phyloP scores from a whole-genome alignment of 1,140 invertebrate genomes.

The Heliconius melpomene region DNA sequence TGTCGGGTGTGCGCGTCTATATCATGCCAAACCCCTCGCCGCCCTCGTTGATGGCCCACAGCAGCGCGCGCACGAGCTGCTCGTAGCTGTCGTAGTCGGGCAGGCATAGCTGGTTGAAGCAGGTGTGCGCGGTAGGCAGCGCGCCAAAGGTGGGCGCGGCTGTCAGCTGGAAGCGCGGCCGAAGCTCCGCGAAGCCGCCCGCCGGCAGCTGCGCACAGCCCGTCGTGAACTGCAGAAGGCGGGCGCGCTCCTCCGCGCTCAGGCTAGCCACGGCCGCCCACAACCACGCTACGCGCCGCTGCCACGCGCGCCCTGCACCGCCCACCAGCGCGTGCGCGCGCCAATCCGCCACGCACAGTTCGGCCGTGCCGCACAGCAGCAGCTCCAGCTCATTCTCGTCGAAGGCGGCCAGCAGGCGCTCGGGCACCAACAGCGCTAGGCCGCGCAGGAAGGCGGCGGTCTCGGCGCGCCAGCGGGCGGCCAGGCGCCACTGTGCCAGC shows the following conservation, averaged over 20 bases:
- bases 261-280: slow-evolving; percentile 96
- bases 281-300: slow-evolving; percentile 94
- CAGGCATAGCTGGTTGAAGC: slow-evolving; percentile 97
- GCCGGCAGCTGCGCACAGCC: slow-evolving; percentile 95
- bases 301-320: slow-evolving; percentile 91
- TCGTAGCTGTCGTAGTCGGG: slow-evolving; percentile 97
- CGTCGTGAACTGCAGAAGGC: slow-evolving; percentile 97
- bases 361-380: slow-evolving; percentile 95
- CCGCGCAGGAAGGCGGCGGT: slow-evolving; percentile 94
- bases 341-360: slow-evolving; percentile 95
- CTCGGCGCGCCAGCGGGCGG: slow-evolving; percentile 90
- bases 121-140: slow-evolving; percentile 96
- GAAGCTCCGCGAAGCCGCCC: slow-evolving; percentile 93
- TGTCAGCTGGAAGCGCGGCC: slow-evolving; percentile 95
- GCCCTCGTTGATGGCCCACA: slow-evolving; percentile 96
- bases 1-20: slow-evolving; percentile 68
- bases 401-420: slow-evolving; percentile 96
- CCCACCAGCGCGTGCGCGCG: slow-evolving; percentile 93
- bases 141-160: slow-evolving; percentile 94
- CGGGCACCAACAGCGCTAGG: slow-evolving; percentile 94
- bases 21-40: slow-evolving; percentile 97
- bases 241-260: slow-evolving; percentile 95
- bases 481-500: slow-evolving; percentile 93
- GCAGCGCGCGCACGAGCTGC: slow-evolving; percentile 93
- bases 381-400: slow-evolving; percentile 98